Percentiles rank a stretch among this genome's conserved stretches.
Evolutionary conservation across 2,113 vertebrate genomes (phyloP).

Genomic region (Colaptes auratus): DNA sequence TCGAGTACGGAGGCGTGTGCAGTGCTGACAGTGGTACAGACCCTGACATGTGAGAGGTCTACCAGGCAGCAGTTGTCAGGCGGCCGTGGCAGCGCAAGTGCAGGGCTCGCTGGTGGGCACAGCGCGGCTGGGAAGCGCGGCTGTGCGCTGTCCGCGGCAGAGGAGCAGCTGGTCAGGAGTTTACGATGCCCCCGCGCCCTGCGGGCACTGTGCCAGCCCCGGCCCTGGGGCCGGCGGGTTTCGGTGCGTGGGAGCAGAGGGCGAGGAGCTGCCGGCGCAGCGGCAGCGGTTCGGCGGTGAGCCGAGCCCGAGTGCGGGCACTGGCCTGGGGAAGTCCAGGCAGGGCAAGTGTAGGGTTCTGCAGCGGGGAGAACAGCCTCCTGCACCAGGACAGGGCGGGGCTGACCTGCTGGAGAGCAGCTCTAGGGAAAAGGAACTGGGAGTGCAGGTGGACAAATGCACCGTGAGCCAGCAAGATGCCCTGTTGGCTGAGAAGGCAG

Average conservation of each 20-base stretch:
- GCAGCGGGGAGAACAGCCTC: background rate
- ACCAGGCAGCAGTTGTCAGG: too few species aligned
- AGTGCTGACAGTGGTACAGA: too few species aligned
- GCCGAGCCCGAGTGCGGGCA: background rate
- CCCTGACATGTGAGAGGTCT: too few species aligned
- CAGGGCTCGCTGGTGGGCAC: background rate
- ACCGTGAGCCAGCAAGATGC: too few species aligned
- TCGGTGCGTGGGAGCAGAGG: accelerated
- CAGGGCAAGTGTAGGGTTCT: too few species aligned
- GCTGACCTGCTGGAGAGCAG: too few species aligned
- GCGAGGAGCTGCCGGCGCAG: background rate
- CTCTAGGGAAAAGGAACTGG: too few species aligned
- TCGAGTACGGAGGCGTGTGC: too few species aligned
- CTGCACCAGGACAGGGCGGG: background rate
- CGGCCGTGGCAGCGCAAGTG: too few species aligned
- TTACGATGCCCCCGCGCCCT: background rate
- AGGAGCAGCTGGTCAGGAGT: background rate
- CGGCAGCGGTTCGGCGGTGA: accelerated
- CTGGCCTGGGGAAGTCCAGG: too few species aligned
- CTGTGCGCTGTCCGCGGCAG: accelerated
- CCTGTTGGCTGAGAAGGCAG: too few species aligned
- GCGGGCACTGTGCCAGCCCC: background rate
- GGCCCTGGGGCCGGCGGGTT: accelerated
- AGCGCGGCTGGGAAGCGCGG: accelerated
- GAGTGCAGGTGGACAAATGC: too few species aligned